These are phyloP conservation scores for Spisula solida DNA, from an alignment of 2,888 invertebrate species.

Conservation along the genomic window DNA sequence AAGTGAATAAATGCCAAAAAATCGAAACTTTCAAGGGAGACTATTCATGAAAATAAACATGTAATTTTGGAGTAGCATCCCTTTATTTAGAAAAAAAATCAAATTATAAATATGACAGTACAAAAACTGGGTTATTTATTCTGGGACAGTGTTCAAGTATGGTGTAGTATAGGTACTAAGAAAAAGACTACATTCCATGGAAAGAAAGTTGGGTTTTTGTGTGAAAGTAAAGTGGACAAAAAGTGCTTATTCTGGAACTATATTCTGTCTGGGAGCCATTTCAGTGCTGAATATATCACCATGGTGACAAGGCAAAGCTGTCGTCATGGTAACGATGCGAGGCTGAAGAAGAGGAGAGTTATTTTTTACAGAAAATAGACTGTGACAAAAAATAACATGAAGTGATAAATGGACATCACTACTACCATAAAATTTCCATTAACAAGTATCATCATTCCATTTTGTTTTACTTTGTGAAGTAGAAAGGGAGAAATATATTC, in stretches of 20 bases:
- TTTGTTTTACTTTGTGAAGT: slow-evolving; percentile 15
- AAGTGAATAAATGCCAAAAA: slow-evolving; percentile 25
- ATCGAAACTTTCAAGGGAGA: slow-evolving; percentile 46
- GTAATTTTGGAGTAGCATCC: slow-evolving; percentile 33
- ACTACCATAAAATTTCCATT: slow-evolving; percentile 4
- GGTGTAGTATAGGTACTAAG: neutral
- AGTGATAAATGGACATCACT: neutral
- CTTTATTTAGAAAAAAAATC: slow-evolving; percentile 10
- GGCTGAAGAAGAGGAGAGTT: neutral
- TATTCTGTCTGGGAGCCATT: neutral
- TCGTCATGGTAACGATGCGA: neutral
- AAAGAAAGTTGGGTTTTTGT: neutral
- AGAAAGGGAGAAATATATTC: neutral
- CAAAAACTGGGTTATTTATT: neutral
- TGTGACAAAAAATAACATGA: slow-evolving; percentile 9
- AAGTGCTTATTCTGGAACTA: slow-evolving; percentile 10
- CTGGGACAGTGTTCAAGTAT: slow-evolving; percentile 12
- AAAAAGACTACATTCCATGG: slow-evolving; percentile 15
- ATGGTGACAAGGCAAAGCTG: neutral
- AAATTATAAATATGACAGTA: neutral
- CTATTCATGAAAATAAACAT: slow-evolving; percentile 12
- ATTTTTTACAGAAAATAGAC: slow-evolving; percentile 13
- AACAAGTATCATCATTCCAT: slow-evolving; percentile 20
- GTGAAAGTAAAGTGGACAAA: neutral
- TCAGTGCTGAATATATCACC: neutral